These are phyloP conservation scores for Sparidentex hasta DNA, from an alignment of 2,797 vertebrate species.

Conservation along the genomic window DNA sequence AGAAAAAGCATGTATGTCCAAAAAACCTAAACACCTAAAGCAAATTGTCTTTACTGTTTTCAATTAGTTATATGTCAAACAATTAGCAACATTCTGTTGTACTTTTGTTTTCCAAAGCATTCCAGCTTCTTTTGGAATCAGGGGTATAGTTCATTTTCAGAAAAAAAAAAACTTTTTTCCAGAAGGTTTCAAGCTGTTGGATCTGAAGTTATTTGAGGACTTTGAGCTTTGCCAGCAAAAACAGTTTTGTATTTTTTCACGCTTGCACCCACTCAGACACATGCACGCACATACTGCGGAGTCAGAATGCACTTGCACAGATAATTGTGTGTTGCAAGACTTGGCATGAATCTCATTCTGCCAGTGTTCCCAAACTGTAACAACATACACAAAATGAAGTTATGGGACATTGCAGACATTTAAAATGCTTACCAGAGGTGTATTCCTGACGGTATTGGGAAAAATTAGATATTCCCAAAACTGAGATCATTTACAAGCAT, in stretches of 20 bases:
- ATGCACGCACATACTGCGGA: slow-evolving; percentile 25
- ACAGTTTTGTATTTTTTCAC: slow-evolving; percentile 49
- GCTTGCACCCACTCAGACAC: slow-evolving; percentile 55
- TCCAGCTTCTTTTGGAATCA: no score
- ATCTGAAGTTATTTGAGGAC: slow-evolving; percentile 36
- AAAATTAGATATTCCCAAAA: slow-evolving; percentile 19
- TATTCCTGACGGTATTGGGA: slow-evolving; percentile 14
- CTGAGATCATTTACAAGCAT: slow-evolving; percentile 6
- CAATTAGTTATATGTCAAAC: no score
- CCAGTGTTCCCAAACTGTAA: slow-evolving; percentile 27
- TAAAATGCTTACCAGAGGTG: slow-evolving; percentile 35
- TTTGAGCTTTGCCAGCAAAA: slow-evolving; percentile 49
- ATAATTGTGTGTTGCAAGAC: slow-evolving; percentile 34
- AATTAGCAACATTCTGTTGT: no score
- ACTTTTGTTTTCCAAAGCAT: no score
- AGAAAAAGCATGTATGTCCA: no score
- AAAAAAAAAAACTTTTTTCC: slow-evolving; percentile 6
- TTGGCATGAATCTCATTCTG: slow-evolving; percentile 33
- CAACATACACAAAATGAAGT: slow-evolving; percentile 36
- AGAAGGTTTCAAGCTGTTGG: slow-evolving; percentile 28
- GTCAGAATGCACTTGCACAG: slow-evolving; percentile 8
- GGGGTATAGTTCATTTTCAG: neutral
- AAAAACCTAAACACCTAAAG: no score
- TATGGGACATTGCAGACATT: neutral
- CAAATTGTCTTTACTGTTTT: no score